These are phyloP conservation scores for Meriones unguiculatus DNA, from an alignment of 2,113 vertebrate genomes.

Conservation along the genomic window DNA sequence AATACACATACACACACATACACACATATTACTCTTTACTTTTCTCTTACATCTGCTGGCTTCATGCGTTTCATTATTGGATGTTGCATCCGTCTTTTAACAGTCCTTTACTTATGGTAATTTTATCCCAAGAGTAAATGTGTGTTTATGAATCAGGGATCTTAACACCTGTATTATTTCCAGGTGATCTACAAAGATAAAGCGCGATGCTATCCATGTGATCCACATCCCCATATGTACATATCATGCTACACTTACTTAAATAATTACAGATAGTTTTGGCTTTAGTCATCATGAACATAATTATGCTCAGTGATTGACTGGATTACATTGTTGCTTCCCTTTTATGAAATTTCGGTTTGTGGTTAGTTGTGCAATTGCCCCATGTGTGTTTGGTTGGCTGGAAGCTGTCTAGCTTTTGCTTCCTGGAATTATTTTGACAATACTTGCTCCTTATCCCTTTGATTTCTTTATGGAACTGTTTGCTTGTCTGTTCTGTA, in stretches of 20 bases:
- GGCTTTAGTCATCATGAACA: neutral
- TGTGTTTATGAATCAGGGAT: neutral
- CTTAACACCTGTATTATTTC: neutral
- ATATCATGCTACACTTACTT: neutral
- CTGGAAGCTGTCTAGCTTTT: neutral
- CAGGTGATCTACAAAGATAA: neutral
- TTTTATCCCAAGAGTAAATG: neutral
- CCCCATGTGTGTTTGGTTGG: neutral
- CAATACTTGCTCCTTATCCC: neutral
- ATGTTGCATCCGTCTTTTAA: neutral
- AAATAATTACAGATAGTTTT: neutral
- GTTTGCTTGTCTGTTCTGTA: neutral
- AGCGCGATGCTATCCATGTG: neutral
- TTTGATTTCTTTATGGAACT: neutral
- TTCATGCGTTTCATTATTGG: neutral
- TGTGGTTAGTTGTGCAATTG: neutral
- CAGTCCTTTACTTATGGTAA: neutral
- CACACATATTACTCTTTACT: neutral
- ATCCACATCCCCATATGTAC: neutral
- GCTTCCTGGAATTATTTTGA: neutral
- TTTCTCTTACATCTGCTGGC: neutral
- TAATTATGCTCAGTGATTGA: neutral
- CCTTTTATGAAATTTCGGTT: neutral
- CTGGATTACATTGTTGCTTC: neutral
- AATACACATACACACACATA: no score